Percentiles rank a stretch among this genome's conserved stretches.
Conservation (phyloP, 2,113 vertebrate genomes). For the Toxostoma redivivum region DNA sequence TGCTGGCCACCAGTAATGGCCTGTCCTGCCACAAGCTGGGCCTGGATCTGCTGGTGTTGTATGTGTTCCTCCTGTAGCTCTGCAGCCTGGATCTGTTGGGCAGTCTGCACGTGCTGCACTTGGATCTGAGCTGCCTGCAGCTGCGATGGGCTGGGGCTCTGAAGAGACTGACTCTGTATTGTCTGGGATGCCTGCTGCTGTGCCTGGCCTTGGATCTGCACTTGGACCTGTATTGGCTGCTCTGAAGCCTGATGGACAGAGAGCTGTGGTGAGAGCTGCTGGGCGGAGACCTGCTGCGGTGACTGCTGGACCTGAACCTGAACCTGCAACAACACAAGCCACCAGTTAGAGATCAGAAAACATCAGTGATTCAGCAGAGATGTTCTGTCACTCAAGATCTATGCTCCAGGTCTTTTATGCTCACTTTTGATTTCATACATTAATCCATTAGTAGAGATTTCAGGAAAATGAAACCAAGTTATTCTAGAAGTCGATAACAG, state of each 20-base stretch:
- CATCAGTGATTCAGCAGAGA: accelerated
- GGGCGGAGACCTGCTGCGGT: slow-evolving; percentile 78
- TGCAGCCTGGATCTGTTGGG: slow-evolving; percentile 88
- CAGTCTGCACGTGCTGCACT: slow-evolving; percentile 80
- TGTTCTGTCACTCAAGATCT: not conserved
- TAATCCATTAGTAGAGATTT: not conserved
- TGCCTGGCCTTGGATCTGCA: slow-evolving; percentile 93
- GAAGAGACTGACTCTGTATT: slow-evolving; percentile 79
- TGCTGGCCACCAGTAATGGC: slow-evolving; percentile 90
- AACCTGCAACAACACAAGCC: slow-evolving; percentile 67
- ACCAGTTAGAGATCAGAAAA: slow-evolving; percentile 21
- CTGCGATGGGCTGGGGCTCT: slow-evolving; percentile 82
- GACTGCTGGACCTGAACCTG: slow-evolving; percentile 85
- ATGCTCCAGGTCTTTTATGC: not conserved
- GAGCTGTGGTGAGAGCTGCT: slow-evolving; percentile 91
- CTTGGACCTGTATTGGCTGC: slow-evolving; percentile 94
- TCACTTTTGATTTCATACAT: not conserved
- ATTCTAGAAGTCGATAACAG: not conserved
- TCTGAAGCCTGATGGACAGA: slow-evolving; percentile 87
- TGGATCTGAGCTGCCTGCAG: slow-evolving; percentile 88
- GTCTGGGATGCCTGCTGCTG: slow-evolving; percentile 80
- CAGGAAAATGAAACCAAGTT: not conserved
- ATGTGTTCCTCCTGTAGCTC: slow-evolving; percentile 94
- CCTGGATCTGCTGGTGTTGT: slow-evolving; percentile 96
- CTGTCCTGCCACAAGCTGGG: slow-evolving; percentile 88